A percentile compares a stretch with the other conserved stretches of the same genome.
These are phyloP conservation scores for Sphenodon punctatus DNA, from an alignment of 2,797 vertebrate species.

Conservation along the genomic window DNA sequence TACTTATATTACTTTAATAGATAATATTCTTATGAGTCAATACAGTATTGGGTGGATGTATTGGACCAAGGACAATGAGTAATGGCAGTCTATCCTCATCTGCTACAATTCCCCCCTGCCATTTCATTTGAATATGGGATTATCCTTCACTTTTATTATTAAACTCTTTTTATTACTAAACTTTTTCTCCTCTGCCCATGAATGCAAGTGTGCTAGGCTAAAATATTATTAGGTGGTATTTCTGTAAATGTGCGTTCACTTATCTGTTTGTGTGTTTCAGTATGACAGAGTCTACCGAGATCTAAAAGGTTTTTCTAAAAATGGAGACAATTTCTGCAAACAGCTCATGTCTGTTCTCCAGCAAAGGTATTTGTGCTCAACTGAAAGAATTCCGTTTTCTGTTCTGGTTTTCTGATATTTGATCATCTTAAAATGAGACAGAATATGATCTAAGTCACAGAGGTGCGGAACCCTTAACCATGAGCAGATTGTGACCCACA, in stretches of 20 bases:
- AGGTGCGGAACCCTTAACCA: too few relatives aligned
- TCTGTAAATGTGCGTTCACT: neutral
- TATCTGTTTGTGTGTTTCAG: conserved; percentile 71
- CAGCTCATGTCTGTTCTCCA: conserved; percentile 86
- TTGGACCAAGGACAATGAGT: neutral
- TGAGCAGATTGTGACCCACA: too few relatives aligned
- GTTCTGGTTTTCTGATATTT: neutral
- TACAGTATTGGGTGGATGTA: neutral
- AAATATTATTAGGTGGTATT: neutral
- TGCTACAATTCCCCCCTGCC: neutral
- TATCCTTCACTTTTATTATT: neutral
- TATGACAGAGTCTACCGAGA: conserved; percentile 88
- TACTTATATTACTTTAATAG: neutral
- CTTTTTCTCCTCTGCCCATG: too few relatives aligned
- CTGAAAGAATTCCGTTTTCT: neutral
- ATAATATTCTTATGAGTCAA: neutral
- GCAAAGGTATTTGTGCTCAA: conserved; percentile 79
- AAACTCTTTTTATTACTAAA: neutral
- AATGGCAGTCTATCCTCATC: neutral
- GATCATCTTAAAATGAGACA: neutral
- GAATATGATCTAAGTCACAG: neutral
- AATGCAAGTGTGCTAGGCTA: neutral
- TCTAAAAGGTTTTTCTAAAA: conserved; percentile 86
- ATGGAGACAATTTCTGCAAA: conserved; percentile 88
- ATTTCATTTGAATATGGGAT: neutral